Base-by-base conservation (phyloP, 2,888 invertebrate genomes). In the Microdon myrmicae region DNA sequence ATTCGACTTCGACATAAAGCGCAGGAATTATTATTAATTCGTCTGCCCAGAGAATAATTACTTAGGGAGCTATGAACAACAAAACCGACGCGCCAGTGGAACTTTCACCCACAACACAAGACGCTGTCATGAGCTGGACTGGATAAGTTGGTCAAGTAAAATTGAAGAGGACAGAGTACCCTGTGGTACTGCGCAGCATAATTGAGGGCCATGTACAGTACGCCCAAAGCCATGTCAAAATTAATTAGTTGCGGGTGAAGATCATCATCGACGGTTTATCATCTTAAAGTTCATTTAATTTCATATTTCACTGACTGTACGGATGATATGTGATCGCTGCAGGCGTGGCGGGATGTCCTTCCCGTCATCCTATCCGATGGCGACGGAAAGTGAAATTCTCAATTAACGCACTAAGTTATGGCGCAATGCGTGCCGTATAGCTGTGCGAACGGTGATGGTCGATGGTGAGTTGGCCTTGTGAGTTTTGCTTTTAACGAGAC, bases 171-270 rank as follows among this genome's bases (percentile, higher is more conserved):
- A 19, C 32, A 43, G 4, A 5, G n/a, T 8, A 44, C n/a, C 39
- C 26, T 26, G 44, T 39, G 12, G 25, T 16, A 25, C 22, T 19
- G 23, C 25, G 23, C 23, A 29, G 41, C 14, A 26, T 29, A 20
- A 10, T 10, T 5, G 5, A 20, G 14, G 23, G 3, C 10, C 26
- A 13, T 16, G 26, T 8, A 12, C 44, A 13, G 10, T 5, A 7
- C 29, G 10, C 22, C n/a, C 39, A 32, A 28, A 28, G 13, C 38
- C 66, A 66, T 66, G 66, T 59, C 66, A 16, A 54, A 66, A 66
- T 66, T 66, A 66, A 66, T 66, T 66, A 66, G 66, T 59, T 53
- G 59, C 66, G 59, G 66, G 66, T 59, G 66, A 53, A 59, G 66
- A 66, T 66, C 66, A 59, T 66, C 66, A 59, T 66, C 66, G 48